These are phyloP conservation scores for Sycobia sp. DNA, from an alignment of 1,140 invertebrate species.

Conservation along the genomic window DNA sequence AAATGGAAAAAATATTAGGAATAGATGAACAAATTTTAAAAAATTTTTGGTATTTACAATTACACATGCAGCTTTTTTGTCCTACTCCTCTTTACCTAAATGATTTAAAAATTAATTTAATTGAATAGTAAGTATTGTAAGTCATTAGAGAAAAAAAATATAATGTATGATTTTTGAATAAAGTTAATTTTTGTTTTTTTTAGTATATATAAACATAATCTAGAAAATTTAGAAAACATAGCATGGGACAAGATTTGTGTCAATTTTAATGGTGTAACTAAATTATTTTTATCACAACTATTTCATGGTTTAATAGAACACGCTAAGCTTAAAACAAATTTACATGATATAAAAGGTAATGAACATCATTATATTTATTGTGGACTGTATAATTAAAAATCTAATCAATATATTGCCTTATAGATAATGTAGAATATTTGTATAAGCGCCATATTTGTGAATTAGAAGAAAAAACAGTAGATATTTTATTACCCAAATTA, in stretches of 20 bases:
- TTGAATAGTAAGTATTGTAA: constrained; percentile 49
- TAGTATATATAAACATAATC: constrained; percentile 46
- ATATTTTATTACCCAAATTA: constrained; percentile 30
- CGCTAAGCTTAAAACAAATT: background rate
- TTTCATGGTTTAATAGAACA: constrained; percentile 33
- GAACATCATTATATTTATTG: background rate
- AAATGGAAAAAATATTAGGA: constrained; percentile 43
- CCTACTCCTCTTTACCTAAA: constrained; percentile 44
- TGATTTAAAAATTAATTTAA: constrained; percentile 51
- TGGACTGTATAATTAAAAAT: no score
- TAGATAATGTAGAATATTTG: constrained; percentile 18
- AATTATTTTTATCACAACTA: constrained; percentile 37
- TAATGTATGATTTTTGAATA: constrained; percentile 6
- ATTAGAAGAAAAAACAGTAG: constrained; percentile 12
- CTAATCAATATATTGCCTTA: background rate
- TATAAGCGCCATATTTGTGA: constrained; percentile 1
- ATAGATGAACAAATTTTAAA: constrained; percentile 39
- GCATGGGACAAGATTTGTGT: constrained; percentile 41
- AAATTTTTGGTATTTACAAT: constrained; percentile 45
- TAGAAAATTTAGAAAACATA: constrained; percentile 38
- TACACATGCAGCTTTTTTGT: constrained; percentile 53
- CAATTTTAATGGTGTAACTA: constrained; percentile 48
- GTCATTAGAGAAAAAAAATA: background rate
- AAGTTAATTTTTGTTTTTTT: constrained; percentile 16
- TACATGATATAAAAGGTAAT: background rate